Evolutionary conservation across 2,797 vertebrate species (phyloP).

Genomic region (Sebastes trivittatus): DNA sequence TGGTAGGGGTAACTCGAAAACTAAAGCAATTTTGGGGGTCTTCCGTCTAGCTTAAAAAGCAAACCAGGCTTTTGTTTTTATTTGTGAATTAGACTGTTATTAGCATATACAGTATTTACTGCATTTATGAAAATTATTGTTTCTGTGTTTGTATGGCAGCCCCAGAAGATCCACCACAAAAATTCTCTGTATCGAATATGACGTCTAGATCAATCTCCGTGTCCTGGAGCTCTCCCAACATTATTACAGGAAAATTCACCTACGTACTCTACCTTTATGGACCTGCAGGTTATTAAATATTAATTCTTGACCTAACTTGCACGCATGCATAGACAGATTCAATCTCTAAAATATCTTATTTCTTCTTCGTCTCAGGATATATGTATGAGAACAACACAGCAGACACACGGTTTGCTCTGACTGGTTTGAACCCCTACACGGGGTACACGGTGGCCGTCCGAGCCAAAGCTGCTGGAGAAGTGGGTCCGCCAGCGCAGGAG

Average conservation of each 20-base stretch:
- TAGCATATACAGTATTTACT: not conserved
- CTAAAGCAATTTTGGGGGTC: no score
- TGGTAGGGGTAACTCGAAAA: no score
- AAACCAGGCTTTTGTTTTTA: not conserved
- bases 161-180: constrained; percentile 93
- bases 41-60: not conserved
- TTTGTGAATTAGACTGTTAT: not conserved
- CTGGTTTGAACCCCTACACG: constrained; percentile 89
- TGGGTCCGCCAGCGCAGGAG: constrained; percentile 86
- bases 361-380: constrained; percentile 74
- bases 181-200: constrained; percentile 82
- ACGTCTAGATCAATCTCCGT: constrained; percentile 88
- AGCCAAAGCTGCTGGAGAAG: constrained; percentile 90
- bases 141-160: constrained; percentile 75
- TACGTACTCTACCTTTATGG: constrained; percentile 90
- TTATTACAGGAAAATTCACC: constrained; percentile 90
- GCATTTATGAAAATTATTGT: not conserved
- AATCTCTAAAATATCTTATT: not conserved
- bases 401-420: constrained; percentile 86
- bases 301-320: not conserved
- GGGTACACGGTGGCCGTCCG: constrained; percentile 81
- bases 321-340: not conserved
- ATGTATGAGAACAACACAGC: constrained; percentile 91
- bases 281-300: constrained; percentile 83
- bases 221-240: constrained; percentile 89